A percentile compares a stretch with the other conserved stretches of the same genome.
Evolutionary conservation across 2,797 vertebrate species (phyloP).

Genomic region (Sebastes matsubarae): DNA sequence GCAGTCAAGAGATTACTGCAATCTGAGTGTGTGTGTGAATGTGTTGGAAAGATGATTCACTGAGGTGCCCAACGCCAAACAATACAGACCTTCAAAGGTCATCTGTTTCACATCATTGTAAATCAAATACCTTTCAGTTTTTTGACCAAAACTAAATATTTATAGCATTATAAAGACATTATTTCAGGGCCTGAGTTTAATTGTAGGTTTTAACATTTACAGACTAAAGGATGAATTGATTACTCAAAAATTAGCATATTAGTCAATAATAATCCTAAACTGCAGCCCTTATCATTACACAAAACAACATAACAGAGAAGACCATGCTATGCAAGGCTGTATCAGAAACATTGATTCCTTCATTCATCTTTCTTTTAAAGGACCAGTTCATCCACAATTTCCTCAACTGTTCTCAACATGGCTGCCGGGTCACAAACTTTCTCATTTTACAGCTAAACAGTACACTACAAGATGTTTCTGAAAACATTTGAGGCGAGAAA

Average conservation of each 20-base stretch:
- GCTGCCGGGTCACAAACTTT: too few species aligned
- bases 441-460: too few species aligned
- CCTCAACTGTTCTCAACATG: too few species aligned
- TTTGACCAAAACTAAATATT: background rate
- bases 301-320: background rate
- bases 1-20: conserved; percentile 45
- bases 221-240: background rate
- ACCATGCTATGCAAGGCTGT: background rate
- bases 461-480: too few species aligned
- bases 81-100: conserved; percentile 32
- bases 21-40: conserved; percentile 33
- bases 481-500: too few species aligned
- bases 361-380: background rate
- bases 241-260: background rate
- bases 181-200: background rate
- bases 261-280: background rate
- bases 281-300: background rate
- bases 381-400: too few species aligned
- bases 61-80: conserved; percentile 1
- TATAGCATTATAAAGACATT: background rate
- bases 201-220: background rate
- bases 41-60: conserved; percentile 32
- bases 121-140: background rate
- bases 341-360: background rate
- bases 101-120: conserved; percentile 7